Conservation (phyloP, 1,140 invertebrate genomes). For the Glossosoma conforme region DNA sequence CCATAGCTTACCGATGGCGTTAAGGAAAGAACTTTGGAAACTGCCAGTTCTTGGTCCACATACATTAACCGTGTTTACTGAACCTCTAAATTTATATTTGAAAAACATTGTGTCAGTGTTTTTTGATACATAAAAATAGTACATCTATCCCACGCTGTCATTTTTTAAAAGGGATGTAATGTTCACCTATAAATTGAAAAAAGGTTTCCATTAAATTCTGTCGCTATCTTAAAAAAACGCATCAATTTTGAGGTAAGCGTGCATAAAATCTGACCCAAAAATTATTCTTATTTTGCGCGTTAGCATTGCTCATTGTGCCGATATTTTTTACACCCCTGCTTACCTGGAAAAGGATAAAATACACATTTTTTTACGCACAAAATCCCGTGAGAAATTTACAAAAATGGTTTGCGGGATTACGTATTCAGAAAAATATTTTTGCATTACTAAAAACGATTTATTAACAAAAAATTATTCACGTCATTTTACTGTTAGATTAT, state of each 20-base stretch:
- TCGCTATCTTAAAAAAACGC: slow-evolving; percentile 10
- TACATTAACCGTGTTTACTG: no score
- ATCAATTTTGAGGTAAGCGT: slow-evolving; percentile 25
- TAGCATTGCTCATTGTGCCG: slow-evolving; percentile 1
- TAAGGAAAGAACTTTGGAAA: no score
- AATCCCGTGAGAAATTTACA: slow-evolving; percentile 13
- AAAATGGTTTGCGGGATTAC: no score
- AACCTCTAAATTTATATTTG: no score
- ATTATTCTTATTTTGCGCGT: slow-evolving; percentile 9
- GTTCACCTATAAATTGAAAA: slow-evolving; percentile 4
- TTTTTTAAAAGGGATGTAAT: slow-evolving; percentile 5
- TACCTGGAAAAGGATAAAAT: slow-evolving; percentile 13
- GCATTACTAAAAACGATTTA: no score
- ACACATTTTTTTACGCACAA: slow-evolving; percentile 9
- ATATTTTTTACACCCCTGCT: slow-evolving; percentile 11
- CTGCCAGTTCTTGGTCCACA: no score
- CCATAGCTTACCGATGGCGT: no score
- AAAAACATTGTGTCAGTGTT: no score
- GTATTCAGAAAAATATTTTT: no score
- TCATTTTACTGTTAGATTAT: no score
- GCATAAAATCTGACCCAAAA: slow-evolving; percentile 32
- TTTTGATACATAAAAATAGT: background rate
- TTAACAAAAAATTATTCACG: no score
- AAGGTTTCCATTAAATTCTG: slow-evolving; percentile 6
- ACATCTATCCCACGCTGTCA: slow-evolving; percentile 18